Conservation (phyloP, 2,888 invertebrate genomes). For the Cataglyphis rosenhaueri region DNA sequence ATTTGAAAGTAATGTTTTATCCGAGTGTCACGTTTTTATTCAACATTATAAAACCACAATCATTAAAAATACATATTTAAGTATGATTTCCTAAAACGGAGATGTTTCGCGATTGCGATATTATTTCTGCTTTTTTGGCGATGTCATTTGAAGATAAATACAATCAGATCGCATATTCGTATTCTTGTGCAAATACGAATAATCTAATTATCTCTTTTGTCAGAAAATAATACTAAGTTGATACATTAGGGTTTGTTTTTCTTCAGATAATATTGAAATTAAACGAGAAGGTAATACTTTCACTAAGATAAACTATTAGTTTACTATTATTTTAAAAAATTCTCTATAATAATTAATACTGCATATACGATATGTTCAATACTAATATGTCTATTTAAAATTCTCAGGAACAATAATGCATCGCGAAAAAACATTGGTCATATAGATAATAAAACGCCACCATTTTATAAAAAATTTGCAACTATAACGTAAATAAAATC, state of each 20-base stretch:
- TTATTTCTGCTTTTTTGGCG: neutral
- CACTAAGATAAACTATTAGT: neutral
- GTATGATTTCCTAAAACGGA: neutral
- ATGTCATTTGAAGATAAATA: neutral
- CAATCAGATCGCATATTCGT: neutral
- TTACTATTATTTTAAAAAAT: neutral
- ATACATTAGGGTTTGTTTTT: neutral
- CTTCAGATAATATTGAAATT: neutral
- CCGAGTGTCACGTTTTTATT: neutral
- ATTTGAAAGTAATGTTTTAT: neutral
- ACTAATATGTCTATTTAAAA: neutral
- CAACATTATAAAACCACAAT: conserved; percentile 2
- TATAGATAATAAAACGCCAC: neutral
- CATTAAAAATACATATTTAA: neutral
- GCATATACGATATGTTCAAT: neutral
- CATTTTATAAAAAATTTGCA: neutral
- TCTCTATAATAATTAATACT: conserved; percentile 10
- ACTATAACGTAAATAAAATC: neutral
- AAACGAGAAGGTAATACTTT: neutral
- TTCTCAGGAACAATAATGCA: neutral
- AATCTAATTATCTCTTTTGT: neutral
- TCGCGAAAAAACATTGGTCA: neutral
- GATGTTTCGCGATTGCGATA: neutral
- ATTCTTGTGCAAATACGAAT: neutral
- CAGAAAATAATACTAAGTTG: neutral